Base-by-base conservation (phyloP, 2,797 vertebrate genomes). In the Sebastes diaconus region DNA sequence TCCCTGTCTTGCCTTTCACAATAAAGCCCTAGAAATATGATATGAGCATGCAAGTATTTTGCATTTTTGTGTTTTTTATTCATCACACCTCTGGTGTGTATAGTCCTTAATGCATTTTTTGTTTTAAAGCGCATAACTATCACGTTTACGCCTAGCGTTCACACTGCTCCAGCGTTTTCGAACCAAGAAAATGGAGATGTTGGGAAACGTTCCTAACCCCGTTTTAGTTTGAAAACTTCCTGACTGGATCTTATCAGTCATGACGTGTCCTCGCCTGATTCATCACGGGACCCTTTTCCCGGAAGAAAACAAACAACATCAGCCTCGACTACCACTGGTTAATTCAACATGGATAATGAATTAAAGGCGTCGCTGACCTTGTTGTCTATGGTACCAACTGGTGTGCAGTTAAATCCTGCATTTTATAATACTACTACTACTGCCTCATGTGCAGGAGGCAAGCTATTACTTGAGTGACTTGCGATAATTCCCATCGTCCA, bases 401-500 rank as follows among this genome's bases (percentile, higher is more conserved):
- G 20, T 60, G 16, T 20, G 27, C 58, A 29, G 7, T 59, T 59
- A 57, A 57, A 27, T 27, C 14, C 13, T 29, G 25, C 13, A 29
- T 29, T 29, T 59, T 6, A 30, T 30, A 29, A 32, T 61, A 24
- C 54, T 55, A 24, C 54, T 24, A 24, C 52, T 0, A 24, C 20
- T 10, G 20, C 46, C 46, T 50, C 8, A 54, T 22, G n/a, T 2
- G 4, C 20, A 54, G 20, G n/a, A 54, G 20, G 54, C n/a, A 13
- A 55, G 54, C 54, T 57, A 11, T 57, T 24, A 24, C 24, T 57
- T 9, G 5, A 55, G n/a, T 2, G 4, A 22, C 3, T 9, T 54
- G 20, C 0, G n/a, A 55, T 9, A 24, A 55, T 1, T 22, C 1
- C n/a, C n/a, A 9, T 55, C 39, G 1, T 55, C n/a, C n/a, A 55